Evolutionary conservation across 2,113 vertebrate genomes (phyloP), one percentile per base, ranked within the genome.

Genomic region (Dolichallabes microphthalmus): DNA sequence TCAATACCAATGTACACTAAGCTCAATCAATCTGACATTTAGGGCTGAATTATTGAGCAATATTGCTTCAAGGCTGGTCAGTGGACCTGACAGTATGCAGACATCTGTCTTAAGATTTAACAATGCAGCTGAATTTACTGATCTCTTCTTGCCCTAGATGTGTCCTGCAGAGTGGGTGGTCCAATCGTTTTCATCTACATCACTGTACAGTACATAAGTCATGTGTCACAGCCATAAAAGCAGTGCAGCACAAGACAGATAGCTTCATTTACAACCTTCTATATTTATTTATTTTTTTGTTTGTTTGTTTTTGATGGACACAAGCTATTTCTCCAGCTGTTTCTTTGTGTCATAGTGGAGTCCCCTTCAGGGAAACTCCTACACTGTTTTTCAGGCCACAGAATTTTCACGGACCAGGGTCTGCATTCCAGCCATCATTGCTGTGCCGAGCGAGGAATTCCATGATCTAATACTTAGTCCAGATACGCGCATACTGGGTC

Each of bases 401-500:
- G 74, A 82, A 92, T 86, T 87, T 85, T 88, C 88, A 89, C 87
- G 71, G 85, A 88, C 88, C 79, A 85, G 80, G 80, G 78, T 86
- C 86, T 71, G 82, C 91, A 86, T 91, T 91, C 90, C 88, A 86
- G 76, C 10, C 66, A 83, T 83, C 19, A 58, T 50, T 77, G 85
- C 77, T 73, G 9, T 45, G 66, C 69, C 60, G 79, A 89, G 79
- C 15, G 53, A 86, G 79, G 86, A 85, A 88, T 88, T 90, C 87
- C 84, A 91, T 90, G 87, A 92, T 84, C 88, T 89, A 88, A 92
- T 88, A 66, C 82, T 63, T 68, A 58, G 20, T 80, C 85, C 84
- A 87, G 85, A 88, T 82, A 76, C 50, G 83, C 30, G 57, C 25
- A 45, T 63, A n/a, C 50, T 61, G n/a, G 66, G 35, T 82, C 66